A percentile compares a stretch with the other conserved stretches of the same genome.
Evolutionary conservation across 2,888 invertebrate genomes (phyloP).

Genomic region (Tricholauxania praeusta): DNA sequence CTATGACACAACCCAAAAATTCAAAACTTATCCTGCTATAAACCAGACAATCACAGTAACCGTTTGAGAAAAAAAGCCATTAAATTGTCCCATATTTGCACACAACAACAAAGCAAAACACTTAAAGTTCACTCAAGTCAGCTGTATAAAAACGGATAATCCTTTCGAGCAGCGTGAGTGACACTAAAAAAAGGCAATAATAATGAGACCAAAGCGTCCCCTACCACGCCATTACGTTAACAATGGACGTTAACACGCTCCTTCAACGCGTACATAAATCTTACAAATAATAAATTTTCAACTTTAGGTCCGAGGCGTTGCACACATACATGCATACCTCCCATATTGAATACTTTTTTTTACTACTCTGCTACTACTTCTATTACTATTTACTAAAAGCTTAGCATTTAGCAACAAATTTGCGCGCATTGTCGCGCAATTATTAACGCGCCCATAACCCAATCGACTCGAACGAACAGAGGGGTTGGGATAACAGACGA

Average conservation of each 20-base stretch:
- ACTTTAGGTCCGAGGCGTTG: not conserved
- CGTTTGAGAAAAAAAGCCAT: too few species aligned
- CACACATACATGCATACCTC: too few species aligned
- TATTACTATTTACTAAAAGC: not conserved
- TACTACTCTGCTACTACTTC: not conserved
- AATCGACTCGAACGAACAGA: not conserved
- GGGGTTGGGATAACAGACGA: not conserved
- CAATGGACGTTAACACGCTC: slow-evolving; percentile 39
- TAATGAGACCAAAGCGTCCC: slow-evolving; percentile 23
- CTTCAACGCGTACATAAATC: slow-evolving; percentile 48
- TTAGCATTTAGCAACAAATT: slow-evolving; percentile 36
- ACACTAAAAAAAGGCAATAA: slow-evolving; percentile 33
- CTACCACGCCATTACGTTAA: slow-evolving; percentile 33
- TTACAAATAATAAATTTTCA: slow-evolving; percentile 36
- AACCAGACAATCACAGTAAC: too few species aligned
- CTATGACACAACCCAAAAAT: too few species aligned
- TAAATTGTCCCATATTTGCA: too few species aligned
- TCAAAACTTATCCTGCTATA: too few species aligned
- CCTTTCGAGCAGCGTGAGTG: slow-evolving; percentile 38
- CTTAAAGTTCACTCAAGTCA: slow-evolving; percentile 48
- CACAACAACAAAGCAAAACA: slow-evolving; percentile 43
- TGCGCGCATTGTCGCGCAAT: slow-evolving; percentile 32
- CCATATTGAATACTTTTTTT: not conserved
- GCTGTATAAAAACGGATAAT: slow-evolving; percentile 48
- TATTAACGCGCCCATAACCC: slow-evolving; percentile 7